Percentiles rank a stretch among this genome's conserved stretches.
Conservation (phyloP, 2,113 vertebrate genomes). For the Mus musculus region DNA sequence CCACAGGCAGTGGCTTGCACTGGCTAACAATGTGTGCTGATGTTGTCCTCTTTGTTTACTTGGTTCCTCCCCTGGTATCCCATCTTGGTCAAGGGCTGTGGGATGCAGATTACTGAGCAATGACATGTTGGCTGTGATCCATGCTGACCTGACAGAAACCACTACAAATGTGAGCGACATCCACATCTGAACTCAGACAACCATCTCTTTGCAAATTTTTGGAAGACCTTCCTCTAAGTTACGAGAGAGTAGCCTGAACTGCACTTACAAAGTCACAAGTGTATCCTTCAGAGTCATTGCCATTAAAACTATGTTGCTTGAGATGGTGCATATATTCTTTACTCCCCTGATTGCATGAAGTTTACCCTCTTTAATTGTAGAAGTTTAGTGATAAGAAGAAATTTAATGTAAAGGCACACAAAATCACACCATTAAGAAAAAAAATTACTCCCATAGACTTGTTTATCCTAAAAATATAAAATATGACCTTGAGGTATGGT, state of each 20-base stretch:
- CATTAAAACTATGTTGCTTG: not conserved
- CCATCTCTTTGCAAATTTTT: not conserved
- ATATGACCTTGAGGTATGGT: not conserved
- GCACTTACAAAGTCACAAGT: not conserved
- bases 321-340: not conserved
- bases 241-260: not conserved
- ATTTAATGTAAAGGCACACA: not conserved
- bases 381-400: not conserved
- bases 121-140: fast-evolving
- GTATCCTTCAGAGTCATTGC: not conserved
- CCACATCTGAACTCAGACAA: not conserved
- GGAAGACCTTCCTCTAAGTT: not conserved
- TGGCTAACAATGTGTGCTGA: fast-evolving
- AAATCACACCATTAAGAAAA: not conserved
- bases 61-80: not conserved
- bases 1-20: not conserved
- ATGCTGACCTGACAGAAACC: not conserved
- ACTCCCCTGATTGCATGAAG: not conserved
- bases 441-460: not conserved
- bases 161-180: not conserved
- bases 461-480: not conserved
- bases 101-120: not conserved
- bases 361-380: not conserved
- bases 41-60: fast-evolving
- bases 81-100: not conserved